These are phyloP conservation scores for Cherax quadricarinatus DNA, from an alignment of 1,140 invertebrate genomes.

Conservation along the genomic window DNA sequence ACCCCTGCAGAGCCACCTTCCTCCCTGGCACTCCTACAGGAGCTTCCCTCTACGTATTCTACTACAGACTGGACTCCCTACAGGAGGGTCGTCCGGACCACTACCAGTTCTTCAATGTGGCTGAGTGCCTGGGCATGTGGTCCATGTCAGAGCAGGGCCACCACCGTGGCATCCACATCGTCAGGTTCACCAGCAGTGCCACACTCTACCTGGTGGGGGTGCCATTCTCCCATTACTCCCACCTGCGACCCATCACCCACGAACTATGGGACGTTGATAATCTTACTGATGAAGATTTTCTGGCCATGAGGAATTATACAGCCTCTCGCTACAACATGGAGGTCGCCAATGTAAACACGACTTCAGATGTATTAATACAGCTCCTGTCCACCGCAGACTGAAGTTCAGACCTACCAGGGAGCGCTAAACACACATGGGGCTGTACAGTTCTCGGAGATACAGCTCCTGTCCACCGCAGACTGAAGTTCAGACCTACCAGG, in stretches of 20 bases:
- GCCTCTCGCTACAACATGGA: background rate
- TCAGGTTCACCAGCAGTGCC: background rate
- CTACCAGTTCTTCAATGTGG: constrained; percentile 12
- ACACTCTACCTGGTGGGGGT: constrained; percentile 50
- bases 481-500: no score
- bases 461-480: background rate
- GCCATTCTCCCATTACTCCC: constrained; percentile 49
- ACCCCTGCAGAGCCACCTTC: constrained; percentile 28
- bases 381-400: background rate
- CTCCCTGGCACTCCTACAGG: background rate
- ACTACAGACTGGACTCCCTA: constrained; percentile 30
- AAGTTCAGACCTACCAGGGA: no score
- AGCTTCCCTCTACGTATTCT: constrained; percentile 18
- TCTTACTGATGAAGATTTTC: constrained; percentile 38
- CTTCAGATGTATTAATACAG: background rate
- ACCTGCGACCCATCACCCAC: background rate
- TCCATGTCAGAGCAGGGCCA: constrained; percentile 59
- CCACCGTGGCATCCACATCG: constrained; percentile 38
- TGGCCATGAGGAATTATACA: background rate
- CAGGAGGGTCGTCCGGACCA: background rate
- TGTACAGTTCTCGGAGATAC: background rate
- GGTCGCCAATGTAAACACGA: constrained; percentile 5
- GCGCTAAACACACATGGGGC: no score
- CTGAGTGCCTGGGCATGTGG: constrained; percentile 39
- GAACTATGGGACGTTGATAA: constrained; percentile 41